Percentiles rank a stretch among this genome's conserved stretches.
phyloP scores from a whole-genome alignment of 1,140 invertebrate genomes.

The Aphelenchoides avenae region DNA sequence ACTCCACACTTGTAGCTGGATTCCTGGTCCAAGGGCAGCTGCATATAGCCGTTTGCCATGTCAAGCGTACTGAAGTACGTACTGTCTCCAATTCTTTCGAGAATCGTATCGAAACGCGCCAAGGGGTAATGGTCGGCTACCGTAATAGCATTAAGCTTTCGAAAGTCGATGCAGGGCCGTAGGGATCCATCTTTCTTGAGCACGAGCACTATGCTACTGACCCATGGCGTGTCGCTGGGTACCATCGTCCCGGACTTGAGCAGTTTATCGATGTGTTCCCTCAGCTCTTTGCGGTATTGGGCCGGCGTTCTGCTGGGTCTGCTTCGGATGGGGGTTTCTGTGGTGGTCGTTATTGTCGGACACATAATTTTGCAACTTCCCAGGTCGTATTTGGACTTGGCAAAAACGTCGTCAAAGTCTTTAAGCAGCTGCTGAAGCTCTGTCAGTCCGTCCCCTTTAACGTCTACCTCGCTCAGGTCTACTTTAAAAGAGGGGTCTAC shows the following conservation, averaged over 20 bases:
- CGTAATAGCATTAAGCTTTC: constrained; percentile 61
- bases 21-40: constrained; percentile 55
- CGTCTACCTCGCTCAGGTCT: not conserved
- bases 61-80: constrained; percentile 62
- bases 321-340: not conserved
- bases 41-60: constrained; percentile 62
- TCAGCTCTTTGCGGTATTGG: constrained; percentile 9
- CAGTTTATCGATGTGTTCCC: constrained; percentile 16
- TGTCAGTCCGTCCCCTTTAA: not conserved
- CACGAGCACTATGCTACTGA: constrained; percentile 62
- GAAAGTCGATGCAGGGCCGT: constrained; percentile 62
- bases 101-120: constrained; percentile 62
- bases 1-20: constrained; percentile 21
- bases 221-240: constrained; percentile 57
- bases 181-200: constrained; percentile 63
- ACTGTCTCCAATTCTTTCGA: constrained; percentile 59
- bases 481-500: constrained; percentile 4
- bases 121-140: constrained; percentile 63
- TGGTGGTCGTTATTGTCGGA: constrained; percentile 6
- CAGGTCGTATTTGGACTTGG: not conserved
- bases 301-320: not conserved
- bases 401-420: constrained; percentile 15
- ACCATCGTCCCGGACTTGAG: constrained; percentile 5
- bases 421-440: not conserved
- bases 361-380: not conserved